Evolutionary conservation across 2,888 invertebrate genomes (phyloP).

Genomic region (Calliopum simillimum): DNA sequence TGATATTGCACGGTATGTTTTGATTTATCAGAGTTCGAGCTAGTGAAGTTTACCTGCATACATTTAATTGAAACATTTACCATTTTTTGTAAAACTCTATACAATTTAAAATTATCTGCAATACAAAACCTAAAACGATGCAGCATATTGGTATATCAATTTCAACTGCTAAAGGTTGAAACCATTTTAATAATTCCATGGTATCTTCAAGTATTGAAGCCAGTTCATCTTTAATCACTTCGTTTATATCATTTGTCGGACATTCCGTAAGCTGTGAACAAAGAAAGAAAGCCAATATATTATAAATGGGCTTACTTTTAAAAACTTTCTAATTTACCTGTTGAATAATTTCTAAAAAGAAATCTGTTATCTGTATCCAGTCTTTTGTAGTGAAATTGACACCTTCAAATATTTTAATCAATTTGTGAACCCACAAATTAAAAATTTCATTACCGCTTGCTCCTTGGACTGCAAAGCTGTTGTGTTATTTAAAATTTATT

Average conservation of each 20-base stretch:
- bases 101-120: conserved; percentile 36
- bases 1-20: too few relatives aligned
- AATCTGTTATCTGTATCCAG: conserved; percentile 34
- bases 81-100: conserved; percentile 24
- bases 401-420: conserved; percentile 36
- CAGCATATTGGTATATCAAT: conserved; percentile 21
- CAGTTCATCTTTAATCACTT: background rate
- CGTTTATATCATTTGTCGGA: background rate
- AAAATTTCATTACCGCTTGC: conserved; percentile 30
- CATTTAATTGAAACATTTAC: conserved; percentile 23
- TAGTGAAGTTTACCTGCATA: too few relatives aligned
- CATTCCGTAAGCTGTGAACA: background rate
- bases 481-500: conserved; percentile 51
- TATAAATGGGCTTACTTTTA: background rate
- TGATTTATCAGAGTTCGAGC: too few relatives aligned
- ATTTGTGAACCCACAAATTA: conserved; percentile 38
- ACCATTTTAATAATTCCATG: conserved; percentile 36
- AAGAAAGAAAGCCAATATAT: background rate
- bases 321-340: conserved; percentile 26
- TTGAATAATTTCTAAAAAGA: conserved; percentile 32
- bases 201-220: conserved; percentile 31
- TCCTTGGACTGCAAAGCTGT: background rate
- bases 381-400: conserved; percentile 21
- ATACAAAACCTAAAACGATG: conserved; percentile 28
- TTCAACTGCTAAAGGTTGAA: conserved; percentile 19